Evolutionary conservation across 1,140 invertebrate genomes (phyloP).

Genomic region (Nephila pilipes): DNA sequence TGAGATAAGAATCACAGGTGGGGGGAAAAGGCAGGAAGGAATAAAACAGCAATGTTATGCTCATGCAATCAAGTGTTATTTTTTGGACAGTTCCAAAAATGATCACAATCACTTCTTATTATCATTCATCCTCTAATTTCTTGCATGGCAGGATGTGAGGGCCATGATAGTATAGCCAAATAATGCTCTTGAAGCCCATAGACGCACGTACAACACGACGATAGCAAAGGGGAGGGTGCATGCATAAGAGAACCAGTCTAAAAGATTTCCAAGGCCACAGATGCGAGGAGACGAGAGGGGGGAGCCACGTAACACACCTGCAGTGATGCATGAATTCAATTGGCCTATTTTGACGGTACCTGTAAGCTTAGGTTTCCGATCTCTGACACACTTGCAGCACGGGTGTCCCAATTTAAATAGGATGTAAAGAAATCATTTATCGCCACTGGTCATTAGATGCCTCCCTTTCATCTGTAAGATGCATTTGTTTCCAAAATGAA

Average conservation of each 20-base stretch:
- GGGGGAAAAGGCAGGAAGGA: constrained; percentile 47
- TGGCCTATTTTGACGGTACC: constrained; percentile 71
- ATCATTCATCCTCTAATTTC: constrained; percentile 72
- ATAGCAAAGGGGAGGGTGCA: neutral
- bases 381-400: constrained; percentile 59
- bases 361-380: constrained; percentile 25
- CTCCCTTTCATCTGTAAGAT: neutral
- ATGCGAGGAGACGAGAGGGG: constrained; percentile 28
- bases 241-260: constrained; percentile 58
- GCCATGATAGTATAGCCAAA: constrained; percentile 38
- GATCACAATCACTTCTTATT: constrained; percentile 56
- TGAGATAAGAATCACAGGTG: constrained; percentile 54
- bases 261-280: constrained; percentile 65
- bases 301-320: constrained; percentile 74
- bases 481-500: neutral
- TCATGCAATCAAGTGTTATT: constrained; percentile 68
- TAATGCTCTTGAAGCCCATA: constrained; percentile 22
- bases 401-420: constrained; percentile 29
- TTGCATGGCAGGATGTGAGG: constrained; percentile 56
- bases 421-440: constrained; percentile 40
- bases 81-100: constrained; percentile 9
- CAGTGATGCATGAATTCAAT: constrained; percentile 74
- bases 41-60: constrained; percentile 49
- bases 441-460: constrained; percentile 43
- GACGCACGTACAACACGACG: constrained; percentile 32